Conservation (phyloP, 92 coral and sea anemone genomes). For the Porites lobata region DNA sequence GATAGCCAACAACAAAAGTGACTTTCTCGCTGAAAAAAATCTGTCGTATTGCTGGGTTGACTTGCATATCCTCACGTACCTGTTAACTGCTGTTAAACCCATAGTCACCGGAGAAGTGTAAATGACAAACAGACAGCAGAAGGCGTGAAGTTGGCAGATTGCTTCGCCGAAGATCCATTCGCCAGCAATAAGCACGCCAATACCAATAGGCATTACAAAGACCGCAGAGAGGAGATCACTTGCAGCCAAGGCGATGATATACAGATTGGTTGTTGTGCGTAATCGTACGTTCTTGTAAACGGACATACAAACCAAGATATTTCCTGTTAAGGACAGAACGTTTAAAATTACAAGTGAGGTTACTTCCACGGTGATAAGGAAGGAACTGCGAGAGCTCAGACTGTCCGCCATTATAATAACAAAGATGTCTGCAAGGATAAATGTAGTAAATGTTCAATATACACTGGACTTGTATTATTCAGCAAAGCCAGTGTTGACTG, state of each 20-base stretch:
- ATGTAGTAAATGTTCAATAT: neutral
- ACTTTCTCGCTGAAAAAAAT: slow-evolving; percentile 3
- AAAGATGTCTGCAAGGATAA: neutral
- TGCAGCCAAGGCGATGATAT: slow-evolving; percentile 20
- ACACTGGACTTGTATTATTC: no score
- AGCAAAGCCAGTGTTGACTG: no score
- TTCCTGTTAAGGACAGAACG: neutral
- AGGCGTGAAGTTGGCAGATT: slow-evolving; percentile 25
- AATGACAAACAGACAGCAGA: slow-evolving; percentile 20
- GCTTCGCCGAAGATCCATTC: slow-evolving; percentile 7
- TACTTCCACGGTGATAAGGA: neutral
- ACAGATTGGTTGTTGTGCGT: slow-evolving; percentile 34
- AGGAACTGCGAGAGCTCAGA: slow-evolving; percentile 13
- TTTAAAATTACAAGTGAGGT: neutral
- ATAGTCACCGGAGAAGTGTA: slow-evolving; percentile 25
- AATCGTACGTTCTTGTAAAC: slow-evolving; percentile 27
- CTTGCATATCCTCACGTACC: slow-evolving; percentile 11
- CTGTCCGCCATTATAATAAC: neutral
- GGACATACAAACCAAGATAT: slow-evolving; percentile 24
- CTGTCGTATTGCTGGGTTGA: neutral
- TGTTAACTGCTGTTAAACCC: slow-evolving; percentile 22
- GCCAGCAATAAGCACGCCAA: neutral
- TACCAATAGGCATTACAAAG: slow-evolving; percentile 11
- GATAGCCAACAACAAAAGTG: neutral
- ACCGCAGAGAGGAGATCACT: slow-evolving; percentile 12